phyloP scores from a whole-genome alignment of 1,140 invertebrate species.

The Drosophila repleta region DNA sequence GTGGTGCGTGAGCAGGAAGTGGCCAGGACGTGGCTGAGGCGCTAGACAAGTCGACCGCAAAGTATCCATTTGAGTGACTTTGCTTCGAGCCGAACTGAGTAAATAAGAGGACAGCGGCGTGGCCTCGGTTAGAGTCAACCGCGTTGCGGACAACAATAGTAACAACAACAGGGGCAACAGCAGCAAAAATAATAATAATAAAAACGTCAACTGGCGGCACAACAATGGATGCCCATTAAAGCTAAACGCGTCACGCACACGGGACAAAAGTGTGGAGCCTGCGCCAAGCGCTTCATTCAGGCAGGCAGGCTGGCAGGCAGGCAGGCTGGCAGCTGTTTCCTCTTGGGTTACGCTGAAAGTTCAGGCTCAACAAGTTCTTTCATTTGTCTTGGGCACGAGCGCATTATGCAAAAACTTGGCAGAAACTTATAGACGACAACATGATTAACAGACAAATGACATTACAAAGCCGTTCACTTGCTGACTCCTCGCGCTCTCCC shows the following conservation, averaged over 20 bases:
- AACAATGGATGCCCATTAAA: constrained; percentile 64
- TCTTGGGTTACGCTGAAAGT: constrained; percentile 4
- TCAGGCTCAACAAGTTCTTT: constrained; percentile 70
- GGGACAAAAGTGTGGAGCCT: constrained; percentile 8
- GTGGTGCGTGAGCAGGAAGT: constrained; percentile 17
- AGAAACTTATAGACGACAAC: constrained; percentile 74
- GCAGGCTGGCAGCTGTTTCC: constrained; percentile 1
- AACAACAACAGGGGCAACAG: background rate
- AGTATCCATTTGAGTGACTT: constrained; percentile 63
- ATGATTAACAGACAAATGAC: constrained; percentile 82
- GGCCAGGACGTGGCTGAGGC: constrained; percentile 21
- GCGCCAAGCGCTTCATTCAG: constrained; percentile 6
- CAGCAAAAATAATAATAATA: constrained; percentile 22
- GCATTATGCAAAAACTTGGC: constrained; percentile 75
- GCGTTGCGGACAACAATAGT: constrained; percentile 34
- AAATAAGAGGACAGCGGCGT: constrained; percentile 32
- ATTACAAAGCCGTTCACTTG: constrained; percentile 80
- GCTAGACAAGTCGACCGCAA: constrained; percentile 40
- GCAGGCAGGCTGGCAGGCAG: too few relatives aligned
- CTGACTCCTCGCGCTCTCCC: constrained; percentile 38
- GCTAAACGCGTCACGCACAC: constrained; percentile 75
- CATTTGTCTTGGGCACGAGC: constrained; percentile 69
- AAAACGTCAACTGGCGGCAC: constrained; percentile 34
- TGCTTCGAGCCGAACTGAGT: constrained; percentile 20
- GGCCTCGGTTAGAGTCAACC: constrained; percentile 30